Evolutionary conservation across 2,888 invertebrate genomes (phyloP).

Genomic region (Ormyrus nitidulus): DNA sequence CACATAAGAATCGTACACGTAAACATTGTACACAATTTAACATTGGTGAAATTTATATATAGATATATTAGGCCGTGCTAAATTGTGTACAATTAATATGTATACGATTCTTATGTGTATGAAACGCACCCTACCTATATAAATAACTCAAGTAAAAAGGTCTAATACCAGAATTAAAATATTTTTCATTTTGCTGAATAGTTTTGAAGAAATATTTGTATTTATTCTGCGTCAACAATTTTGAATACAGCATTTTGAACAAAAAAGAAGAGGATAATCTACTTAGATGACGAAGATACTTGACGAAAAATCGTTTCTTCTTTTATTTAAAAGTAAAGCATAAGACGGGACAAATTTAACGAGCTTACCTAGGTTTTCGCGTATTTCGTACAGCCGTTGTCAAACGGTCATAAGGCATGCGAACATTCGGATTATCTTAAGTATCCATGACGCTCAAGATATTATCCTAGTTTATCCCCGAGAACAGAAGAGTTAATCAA

Average conservation of each 20-base stretch:
- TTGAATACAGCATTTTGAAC: conserved; percentile 8
- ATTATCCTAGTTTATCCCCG: conserved; percentile 41
- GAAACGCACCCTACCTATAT: no score
- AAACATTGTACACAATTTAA: no score
- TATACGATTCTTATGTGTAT: no score
- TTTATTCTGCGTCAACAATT: conserved; percentile 18
- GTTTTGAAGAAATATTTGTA: background rate
- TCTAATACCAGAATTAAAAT: no score
- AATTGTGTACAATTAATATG: no score
- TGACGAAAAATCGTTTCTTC: conserved; percentile 21
- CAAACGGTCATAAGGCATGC: conserved; percentile 34
- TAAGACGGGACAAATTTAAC: conserved; percentile 52
- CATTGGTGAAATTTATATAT: no score
- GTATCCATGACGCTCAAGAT: conserved; percentile 54
- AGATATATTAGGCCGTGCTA: no score
- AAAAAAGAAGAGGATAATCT: conserved; percentile 11
- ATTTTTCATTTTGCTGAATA: background rate
- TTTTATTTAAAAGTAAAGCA: conserved; percentile 31
- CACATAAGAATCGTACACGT: no score
- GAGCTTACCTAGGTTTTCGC: conserved; percentile 43
- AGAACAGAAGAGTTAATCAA: conserved; percentile 49
- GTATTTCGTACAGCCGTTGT: conserved; percentile 24
- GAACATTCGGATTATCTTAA: conserved; percentile 41
- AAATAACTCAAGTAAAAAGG: no score
- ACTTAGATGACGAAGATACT: background rate